A percentile compares a stretch with the other conserved stretches of the same genome.
These are phyloP conservation scores for Aplochiton taeniatus DNA, from an alignment of 2,797 vertebrate species.

Conservation along the genomic window DNA sequence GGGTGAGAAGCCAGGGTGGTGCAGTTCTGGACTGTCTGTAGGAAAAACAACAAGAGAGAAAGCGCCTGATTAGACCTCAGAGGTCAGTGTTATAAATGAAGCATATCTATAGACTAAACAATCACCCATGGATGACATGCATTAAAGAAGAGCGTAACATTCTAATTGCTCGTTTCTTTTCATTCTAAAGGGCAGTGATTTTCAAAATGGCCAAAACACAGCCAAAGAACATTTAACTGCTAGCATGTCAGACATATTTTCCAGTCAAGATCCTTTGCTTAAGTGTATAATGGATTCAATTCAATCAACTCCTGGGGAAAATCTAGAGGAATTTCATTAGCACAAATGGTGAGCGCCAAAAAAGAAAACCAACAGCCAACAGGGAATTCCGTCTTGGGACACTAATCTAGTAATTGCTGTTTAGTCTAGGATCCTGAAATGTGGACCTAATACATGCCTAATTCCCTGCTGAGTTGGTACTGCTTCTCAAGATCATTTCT, in stretches of 20 bases:
- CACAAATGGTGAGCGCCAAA: slow-evolving; percentile 33
- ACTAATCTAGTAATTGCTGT: slow-evolving; percentile 7
- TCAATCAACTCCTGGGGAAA: slow-evolving; percentile 35
- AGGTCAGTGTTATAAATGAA: neutral
- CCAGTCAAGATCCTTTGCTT: slow-evolving; percentile 14
- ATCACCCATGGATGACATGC: too few species aligned
- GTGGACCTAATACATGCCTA: too few species aligned
- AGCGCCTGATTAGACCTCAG: slow-evolving; percentile 18
- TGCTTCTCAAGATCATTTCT: neutral
- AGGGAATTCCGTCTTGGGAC: slow-evolving; percentile 32
- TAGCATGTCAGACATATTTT: slow-evolving; percentile 7
- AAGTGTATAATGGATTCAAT: slow-evolving; percentile 24
- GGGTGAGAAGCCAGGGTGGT: slow-evolving; percentile 80
- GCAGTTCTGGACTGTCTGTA: slow-evolving; percentile 74
- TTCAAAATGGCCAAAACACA: slow-evolving; percentile 13
- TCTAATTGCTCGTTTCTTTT: too few species aligned
- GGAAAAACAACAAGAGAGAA: slow-evolving; percentile 33
- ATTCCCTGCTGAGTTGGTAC: neutral
- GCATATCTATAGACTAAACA: neutral
- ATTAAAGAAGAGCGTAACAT: too few species aligned
- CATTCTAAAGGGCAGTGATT: too few species aligned
- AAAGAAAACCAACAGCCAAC: slow-evolving; percentile 14
- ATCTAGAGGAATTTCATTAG: slow-evolving; percentile 39
- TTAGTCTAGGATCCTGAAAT: slow-evolving; percentile 38
- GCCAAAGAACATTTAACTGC: slow-evolving; percentile 13